A percentile compares a stretch with the other conserved stretches of the same genome.
These are phyloP conservation scores for Cerceris rybyensis DNA, from an alignment of 2,888 invertebrate species.

Conservation along the genomic window DNA sequence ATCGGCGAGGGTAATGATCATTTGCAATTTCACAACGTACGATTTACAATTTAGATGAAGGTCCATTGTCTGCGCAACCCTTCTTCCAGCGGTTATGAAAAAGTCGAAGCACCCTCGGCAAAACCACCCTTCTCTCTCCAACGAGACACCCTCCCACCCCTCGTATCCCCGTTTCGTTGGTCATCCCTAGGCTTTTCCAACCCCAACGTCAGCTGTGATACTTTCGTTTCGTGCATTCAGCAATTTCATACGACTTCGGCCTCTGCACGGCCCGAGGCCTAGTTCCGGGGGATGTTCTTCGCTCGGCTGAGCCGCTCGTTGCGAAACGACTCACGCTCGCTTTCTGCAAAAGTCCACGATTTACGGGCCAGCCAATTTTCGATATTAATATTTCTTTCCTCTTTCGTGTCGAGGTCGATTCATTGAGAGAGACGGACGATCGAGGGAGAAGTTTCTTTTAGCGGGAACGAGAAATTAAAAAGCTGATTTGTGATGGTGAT, in stretches of 20 bases:
- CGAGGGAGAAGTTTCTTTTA: no score
- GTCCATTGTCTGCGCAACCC: slow-evolving; percentile 73
- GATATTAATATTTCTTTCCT: no score
- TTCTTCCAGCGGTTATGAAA: slow-evolving; percentile 71
- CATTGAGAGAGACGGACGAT: no score
- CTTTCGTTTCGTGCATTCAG: slow-evolving; percentile 76
- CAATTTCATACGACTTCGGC: slow-evolving; percentile 60
- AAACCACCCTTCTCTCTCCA: slow-evolving; percentile 47
- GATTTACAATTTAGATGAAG: slow-evolving; percentile 79
- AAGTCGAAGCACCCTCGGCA: slow-evolving; percentile 63
- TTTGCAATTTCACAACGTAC: slow-evolving; percentile 74
- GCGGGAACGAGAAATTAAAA: no score
- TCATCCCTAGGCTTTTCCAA: slow-evolving; percentile 35
- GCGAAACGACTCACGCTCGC: no score
- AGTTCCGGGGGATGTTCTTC: slow-evolving; percentile 44
- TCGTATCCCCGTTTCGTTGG: slow-evolving; percentile 7
- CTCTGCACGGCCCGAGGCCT: slow-evolving; percentile 54
- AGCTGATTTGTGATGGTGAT: no score
- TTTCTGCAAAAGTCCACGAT: no score
- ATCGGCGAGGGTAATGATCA: slow-evolving; percentile 60
- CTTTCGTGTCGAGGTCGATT: no score
- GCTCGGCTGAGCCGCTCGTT: neutral
- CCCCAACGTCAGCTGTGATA: slow-evolving; percentile 74
- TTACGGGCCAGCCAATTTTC: no score
- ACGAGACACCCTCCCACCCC: slow-evolving; percentile 6